These are phyloP conservation scores for Mesembrinibis cayennensis DNA, from an alignment of 2,113 vertebrate genomes.

Conservation along the genomic window DNA sequence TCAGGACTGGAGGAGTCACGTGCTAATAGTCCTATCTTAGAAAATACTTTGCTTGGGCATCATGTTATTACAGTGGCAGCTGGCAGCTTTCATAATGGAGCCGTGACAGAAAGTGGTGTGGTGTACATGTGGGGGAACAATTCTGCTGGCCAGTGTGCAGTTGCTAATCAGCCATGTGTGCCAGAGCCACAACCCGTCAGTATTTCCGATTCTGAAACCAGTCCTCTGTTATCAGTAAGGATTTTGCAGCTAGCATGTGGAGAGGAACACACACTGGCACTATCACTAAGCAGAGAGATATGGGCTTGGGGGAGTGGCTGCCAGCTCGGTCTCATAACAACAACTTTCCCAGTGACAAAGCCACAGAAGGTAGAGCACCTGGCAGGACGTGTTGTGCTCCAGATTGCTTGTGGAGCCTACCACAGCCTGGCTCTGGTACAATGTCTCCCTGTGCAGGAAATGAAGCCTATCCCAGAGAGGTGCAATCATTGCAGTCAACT, in stretches of 20 bases:
- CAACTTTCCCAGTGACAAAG: slow-evolving; percentile 83
- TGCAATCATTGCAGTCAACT: slow-evolving; percentile 94
- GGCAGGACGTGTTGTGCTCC: slow-evolving; percentile 87
- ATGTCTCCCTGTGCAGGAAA: slow-evolving; percentile 80
- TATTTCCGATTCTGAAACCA: slow-evolving; percentile 79
- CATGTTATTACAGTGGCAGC: slow-evolving; percentile 85
- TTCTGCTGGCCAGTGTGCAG: slow-evolving; percentile 88
- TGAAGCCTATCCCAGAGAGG: slow-evolving; percentile 85
- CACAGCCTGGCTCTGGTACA: slow-evolving; percentile 94
- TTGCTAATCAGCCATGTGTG: slow-evolving; percentile 76
- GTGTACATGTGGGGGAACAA: slow-evolving; percentile 98
- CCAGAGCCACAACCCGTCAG: slow-evolving; percentile 84
- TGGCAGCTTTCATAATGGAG: slow-evolving; percentile 89
- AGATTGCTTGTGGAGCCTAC: slow-evolving; percentile 89
- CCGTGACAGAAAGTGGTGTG: slow-evolving; percentile 85
- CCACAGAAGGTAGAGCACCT: slow-evolving; percentile 92
- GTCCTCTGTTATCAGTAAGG: slow-evolving; percentile 75
- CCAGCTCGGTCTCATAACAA: slow-evolving; percentile 85
- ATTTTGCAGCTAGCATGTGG: slow-evolving; percentile 91
- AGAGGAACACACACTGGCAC: slow-evolving; percentile 88
- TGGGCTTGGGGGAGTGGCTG: slow-evolving; percentile 97
- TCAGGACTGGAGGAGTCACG: slow-evolving; percentile 55
- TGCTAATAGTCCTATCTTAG: slow-evolving; percentile 75
- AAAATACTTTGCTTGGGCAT: slow-evolving; percentile 83
- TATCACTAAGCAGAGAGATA: slow-evolving; percentile 86